Evolutionary conservation across 2,797 vertebrate species (phyloP).

Genomic region (Linurgus olivaceus): DNA sequence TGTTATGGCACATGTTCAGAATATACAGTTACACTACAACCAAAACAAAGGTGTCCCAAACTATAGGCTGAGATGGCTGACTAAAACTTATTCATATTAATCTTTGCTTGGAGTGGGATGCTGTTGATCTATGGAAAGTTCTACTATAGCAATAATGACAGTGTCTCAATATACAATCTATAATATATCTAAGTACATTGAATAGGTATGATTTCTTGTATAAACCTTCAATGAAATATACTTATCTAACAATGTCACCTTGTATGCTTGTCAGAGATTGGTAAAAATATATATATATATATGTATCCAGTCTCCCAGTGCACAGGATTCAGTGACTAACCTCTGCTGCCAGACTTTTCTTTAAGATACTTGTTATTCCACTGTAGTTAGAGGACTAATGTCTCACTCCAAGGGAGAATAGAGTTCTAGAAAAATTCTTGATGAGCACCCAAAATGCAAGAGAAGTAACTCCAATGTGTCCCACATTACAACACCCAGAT

Average conservation of each 20-base stretch:
- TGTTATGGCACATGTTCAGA: slow-evolving; percentile 61
- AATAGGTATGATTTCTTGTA: slow-evolving; percentile 60
- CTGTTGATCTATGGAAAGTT: slow-evolving; percentile 36
- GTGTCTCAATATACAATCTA: slow-evolving; percentile 62
- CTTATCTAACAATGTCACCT: slow-evolving; percentile 55
- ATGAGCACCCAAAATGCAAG: slow-evolving; percentile 9
- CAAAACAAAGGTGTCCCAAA: slow-evolving; percentile 52
- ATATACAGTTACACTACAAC: slow-evolving; percentile 52
- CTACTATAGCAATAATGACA: slow-evolving; percentile 54
- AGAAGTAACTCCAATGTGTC: slow-evolving; percentile 9
- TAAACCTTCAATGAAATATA: slow-evolving; percentile 67
- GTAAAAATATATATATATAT: slow-evolving; percentile 65
- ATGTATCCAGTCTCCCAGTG: slow-evolving; percentile 44
- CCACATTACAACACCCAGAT: background rate
- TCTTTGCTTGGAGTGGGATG: slow-evolving; percentile 36
- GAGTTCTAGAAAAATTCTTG: slow-evolving; percentile 36
- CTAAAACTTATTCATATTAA: slow-evolving; percentile 40
- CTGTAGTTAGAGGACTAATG: background rate
- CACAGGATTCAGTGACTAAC: slow-evolving; percentile 52
- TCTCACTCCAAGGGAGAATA: slow-evolving; percentile 30
- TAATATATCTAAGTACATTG: slow-evolving; percentile 68
- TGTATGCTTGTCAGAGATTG: slow-evolving; percentile 53
- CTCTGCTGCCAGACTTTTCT: slow-evolving; percentile 25
- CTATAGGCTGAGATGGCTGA: slow-evolving; percentile 46
- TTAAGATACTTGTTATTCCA: slow-evolving; percentile 18